A percentile compares a stretch with the other conserved stretches of the same genome.
These are phyloP conservation scores for Podabrus alpinus DNA, from an alignment of 2,888 invertebrate species.

Conservation along the genomic window DNA sequence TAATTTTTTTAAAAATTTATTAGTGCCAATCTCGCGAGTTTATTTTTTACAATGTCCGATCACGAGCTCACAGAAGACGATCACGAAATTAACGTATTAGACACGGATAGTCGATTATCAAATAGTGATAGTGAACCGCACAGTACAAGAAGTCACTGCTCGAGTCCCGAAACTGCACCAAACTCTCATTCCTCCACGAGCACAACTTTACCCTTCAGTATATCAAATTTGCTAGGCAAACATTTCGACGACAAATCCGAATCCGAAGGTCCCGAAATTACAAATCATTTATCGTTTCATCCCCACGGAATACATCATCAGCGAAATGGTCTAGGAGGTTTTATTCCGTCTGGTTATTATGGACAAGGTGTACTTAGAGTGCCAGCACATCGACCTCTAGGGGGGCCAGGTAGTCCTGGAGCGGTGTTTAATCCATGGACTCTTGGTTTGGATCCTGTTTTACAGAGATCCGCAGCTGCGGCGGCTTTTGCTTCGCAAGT, in stretches of 20 bases:
- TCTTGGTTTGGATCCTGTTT: constrained; percentile 64
- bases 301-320: constrained; percentile 45
- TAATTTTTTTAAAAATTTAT: background rate
- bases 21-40: background rate
- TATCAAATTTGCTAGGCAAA: constrained; percentile 79
- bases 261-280: constrained; percentile 36
- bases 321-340: constrained; percentile 47
- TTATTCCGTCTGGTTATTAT: constrained; percentile 56
- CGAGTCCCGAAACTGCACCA: constrained; percentile 58
- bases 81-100: constrained; percentile 70
- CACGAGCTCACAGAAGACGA: constrained; percentile 63
- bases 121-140: constrained; percentile 65
- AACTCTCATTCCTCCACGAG: constrained; percentile 56
- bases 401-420: constrained; percentile 59
- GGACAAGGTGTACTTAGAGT: constrained; percentile 78
- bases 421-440: constrained; percentile 55
- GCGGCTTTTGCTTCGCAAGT: constrained; percentile 81
- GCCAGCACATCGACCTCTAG: constrained; percentile 76
- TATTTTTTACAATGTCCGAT: constrained; percentile 47
- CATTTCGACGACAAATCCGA: constrained; percentile 68
- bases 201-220: constrained; percentile 75
- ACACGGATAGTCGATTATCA: constrained; percentile 67
- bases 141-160: constrained; percentile 47
- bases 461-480: constrained; percentile 67
- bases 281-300: constrained; percentile 44